Evolutionary conservation across 2,113 vertebrate species (phyloP), one percentile per base, ranked within the genome.

Genomic region (Candoia aspera): DNA sequence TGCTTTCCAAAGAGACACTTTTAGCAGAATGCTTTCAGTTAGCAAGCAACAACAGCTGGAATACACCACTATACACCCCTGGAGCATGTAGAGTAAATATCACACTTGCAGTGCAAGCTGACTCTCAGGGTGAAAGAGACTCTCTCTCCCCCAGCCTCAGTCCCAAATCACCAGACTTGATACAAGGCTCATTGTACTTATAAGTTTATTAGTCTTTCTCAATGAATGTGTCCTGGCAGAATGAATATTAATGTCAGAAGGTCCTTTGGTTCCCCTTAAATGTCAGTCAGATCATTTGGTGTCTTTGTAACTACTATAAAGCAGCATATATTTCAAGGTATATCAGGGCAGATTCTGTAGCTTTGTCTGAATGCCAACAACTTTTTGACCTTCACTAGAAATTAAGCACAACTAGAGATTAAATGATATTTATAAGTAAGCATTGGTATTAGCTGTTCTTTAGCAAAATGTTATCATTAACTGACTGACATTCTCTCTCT

Each of bases 401-500:
- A 95, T 92, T 60, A 94, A 95, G 91, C 21, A 19, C 68, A 55
- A 87, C 15, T 88, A 92, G 62, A 19, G 11, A 49, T 89, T 84
- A 92, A 94, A 88, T 94, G 93, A 93, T 94, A 95, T 91, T 94
- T 93, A 93, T 85, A 95, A 97, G 53, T 0, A 4, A 89, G 29
- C 87, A 54, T 53, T 60, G n/a, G 3, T 26, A 26, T 84, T 73
- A 91, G 60, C 4, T 23, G 37, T 88, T 58, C 21, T 62, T 84
- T 60, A 53, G 57, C 55, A 88, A 87, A 55, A 46, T 73, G 62
- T 8, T 33, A 87, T 42, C 53, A 37, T 46, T 57, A 29, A 79
- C 33, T 19, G 33, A 91, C 21, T 42, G 29, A 1, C 15, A 60
- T 13, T 37, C 13, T 23, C 95, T 93, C 95, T 94, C 95, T 73